These are phyloP conservation scores for Poecile atricapillus DNA, from an alignment of 2,113 vertebrate species.

Conservation along the genomic window DNA sequence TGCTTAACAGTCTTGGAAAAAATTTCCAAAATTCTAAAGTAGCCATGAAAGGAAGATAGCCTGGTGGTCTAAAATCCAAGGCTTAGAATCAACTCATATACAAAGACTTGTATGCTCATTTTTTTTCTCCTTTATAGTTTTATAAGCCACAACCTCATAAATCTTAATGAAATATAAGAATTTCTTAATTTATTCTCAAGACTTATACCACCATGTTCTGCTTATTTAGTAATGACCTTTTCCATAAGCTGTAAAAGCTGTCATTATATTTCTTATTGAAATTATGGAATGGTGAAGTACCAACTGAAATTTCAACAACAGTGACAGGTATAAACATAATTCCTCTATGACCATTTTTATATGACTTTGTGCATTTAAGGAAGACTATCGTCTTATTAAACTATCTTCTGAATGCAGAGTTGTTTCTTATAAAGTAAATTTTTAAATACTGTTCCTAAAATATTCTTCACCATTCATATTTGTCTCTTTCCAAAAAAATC, in stretches of 20 bases:
- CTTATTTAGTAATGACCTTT: neutral
- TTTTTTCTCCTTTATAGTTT: neutral
- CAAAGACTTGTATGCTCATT: neutral
- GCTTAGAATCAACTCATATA: neutral
- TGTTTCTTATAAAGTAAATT: neutral
- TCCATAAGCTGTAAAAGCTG: neutral
- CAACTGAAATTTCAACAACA: neutral
- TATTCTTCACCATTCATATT: neutral
- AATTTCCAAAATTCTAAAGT: neutral
- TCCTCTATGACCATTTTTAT: neutral
- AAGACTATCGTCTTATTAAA: neutral
- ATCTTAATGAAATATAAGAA: neutral
- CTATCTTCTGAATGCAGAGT: neutral
- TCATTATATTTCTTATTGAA: neutral
- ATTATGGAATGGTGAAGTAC: neutral
- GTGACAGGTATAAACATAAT: neutral
- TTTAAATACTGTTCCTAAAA: neutral
- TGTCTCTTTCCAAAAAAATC: neutral
- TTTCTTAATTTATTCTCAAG: neutral
- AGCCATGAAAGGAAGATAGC: neutral
- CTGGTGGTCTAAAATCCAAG: neutral
- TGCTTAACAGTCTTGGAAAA: neutral
- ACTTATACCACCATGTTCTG: neutral
- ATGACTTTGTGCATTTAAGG: neutral
- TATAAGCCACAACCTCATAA: neutral